Base-by-base conservation (phyloP, 2,113 vertebrate species). In the Centropristis striata region DNA sequence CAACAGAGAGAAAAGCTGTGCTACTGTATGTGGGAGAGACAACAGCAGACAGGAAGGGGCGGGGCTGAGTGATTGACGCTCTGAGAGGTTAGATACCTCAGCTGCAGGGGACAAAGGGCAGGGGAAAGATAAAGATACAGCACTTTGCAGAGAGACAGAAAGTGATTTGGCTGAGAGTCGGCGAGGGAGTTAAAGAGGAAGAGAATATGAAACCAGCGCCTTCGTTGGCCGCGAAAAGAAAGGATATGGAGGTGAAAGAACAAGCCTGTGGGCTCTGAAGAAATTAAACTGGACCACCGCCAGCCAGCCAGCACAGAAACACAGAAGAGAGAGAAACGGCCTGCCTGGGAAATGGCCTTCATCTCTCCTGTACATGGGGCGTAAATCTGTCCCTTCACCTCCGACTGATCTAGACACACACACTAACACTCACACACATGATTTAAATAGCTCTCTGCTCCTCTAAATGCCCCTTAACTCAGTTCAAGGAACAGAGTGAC, bases 381-480 rank as follows among this genome's bases (percentile, higher is more conserved):
- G 80, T 91, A 94, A 94, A 94, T 92, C 90, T 92, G 88, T 88
- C 86, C 74, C 47, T 41, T 76, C 67, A 87, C 83, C 71, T 77
- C 71, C 32, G 44, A 81, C 85, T 83, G 70, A 88, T 84, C 44
- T 57, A 76, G 72, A 74, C 80, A 80, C 83, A 81, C 72, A 78
- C 39, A 66, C 78, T 50, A 81, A 85, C 81, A 82, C 83, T 77
- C 85, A 88, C 80, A 80, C 77, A 44, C 67, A 54, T 75, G 78
- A 88, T 83, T 85, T 87, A 91, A 89, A 86, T 84, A 80, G 71
- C 77, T 83, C 75, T 66, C 72, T 27, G 67, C 70, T 75, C 60
- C 47, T 81, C 57, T 73, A 88, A 88, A 90, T 57, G 69, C 66
- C 49, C 74, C 63, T 77, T 88, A 85, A 83, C 83, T 85, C 86